phyloP scores from a whole-genome alignment of 2,113 vertebrate genomes.

The Fukomys damarensis region DNA sequence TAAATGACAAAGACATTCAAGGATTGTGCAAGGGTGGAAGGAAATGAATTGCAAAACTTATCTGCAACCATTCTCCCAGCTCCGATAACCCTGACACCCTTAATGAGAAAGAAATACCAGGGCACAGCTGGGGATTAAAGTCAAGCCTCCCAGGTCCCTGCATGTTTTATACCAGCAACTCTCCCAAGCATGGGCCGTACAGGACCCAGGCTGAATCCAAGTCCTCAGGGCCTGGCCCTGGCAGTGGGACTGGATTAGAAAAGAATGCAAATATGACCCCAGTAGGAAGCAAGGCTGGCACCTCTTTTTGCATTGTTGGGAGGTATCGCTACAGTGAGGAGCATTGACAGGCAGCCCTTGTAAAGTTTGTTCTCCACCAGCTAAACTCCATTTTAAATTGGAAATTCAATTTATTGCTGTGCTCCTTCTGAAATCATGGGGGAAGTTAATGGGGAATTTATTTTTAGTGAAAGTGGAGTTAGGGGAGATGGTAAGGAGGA shows the following conservation, averaged over 20 bases:
- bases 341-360: slow-evolving; percentile 4
- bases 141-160: slow-evolving; percentile 65
- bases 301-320: slow-evolving; percentile 70
- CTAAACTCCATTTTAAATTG: slow-evolving; percentile 44
- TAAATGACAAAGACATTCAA: neutral
- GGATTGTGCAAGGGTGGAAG: neutral
- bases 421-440: slow-evolving; percentile 59
- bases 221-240: slow-evolving; percentile 66
- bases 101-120: slow-evolving; percentile 74
- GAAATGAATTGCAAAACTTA: slow-evolving; percentile 67
- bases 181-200: neutral
- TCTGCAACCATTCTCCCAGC: slow-evolving; percentile 66
- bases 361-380: slow-evolving; percentile 51
- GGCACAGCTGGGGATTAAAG: slow-evolving; percentile 73
- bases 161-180: slow-evolving; percentile 18
- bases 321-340: slow-evolving; percentile 64
- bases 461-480: slow-evolving; percentile 58
- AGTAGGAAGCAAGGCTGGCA: neutral
- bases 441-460: slow-evolving; percentile 48
- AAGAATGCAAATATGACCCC: slow-evolving; percentile 79
- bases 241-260: slow-evolving; percentile 78
- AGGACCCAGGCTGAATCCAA: neutral
- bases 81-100: slow-evolving; percentile 49
- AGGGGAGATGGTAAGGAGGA: slow-evolving; percentile 42
- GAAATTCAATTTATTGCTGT: slow-evolving; percentile 63